Evolutionary conservation across 2,797 vertebrate genomes (phyloP).

Genomic region (Eulemur albifrons): DNA sequence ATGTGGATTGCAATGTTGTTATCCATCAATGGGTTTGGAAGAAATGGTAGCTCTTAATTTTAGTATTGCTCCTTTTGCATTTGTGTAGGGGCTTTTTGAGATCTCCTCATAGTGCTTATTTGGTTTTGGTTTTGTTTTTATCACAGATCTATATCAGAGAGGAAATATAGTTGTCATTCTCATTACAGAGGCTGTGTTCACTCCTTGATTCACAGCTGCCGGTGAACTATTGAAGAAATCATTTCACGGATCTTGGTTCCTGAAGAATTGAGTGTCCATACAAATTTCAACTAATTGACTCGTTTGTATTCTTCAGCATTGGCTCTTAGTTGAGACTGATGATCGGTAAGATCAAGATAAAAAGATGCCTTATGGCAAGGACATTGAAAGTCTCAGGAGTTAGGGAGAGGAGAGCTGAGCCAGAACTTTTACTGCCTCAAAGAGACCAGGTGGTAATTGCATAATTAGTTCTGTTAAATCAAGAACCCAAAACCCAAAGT

Average conservation of each 20-base stretch:
- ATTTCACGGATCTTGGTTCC: not conserved
- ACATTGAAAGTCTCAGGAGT: not conserved
- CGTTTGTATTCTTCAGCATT: not conserved
- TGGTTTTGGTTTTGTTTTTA: not conserved
- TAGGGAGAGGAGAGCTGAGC: not conserved
- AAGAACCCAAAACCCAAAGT: not conserved
- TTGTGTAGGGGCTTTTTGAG: not conserved
- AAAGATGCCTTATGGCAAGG: not conserved
- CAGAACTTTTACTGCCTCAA: not conserved
- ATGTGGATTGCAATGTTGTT: not conserved
- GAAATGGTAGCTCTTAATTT: not conserved
- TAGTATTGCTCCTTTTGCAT: not conserved
- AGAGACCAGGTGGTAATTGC: slow-evolving; percentile 3
- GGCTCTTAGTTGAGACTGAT: not conserved
- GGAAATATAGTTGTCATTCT: not conserved
- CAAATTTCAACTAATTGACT: not conserved
- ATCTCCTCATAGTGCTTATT: not conserved
- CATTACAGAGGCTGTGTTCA: not conserved
- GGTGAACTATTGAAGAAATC: not conserved
- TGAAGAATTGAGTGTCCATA: not conserved
- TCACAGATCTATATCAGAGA: not conserved
- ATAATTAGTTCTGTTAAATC: not conserved
- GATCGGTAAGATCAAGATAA: not conserved
- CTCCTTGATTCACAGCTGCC: not conserved
- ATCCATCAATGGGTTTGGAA: not conserved